Conservation (phyloP, 2,113 vertebrate species). For the Poeciliopsis turrubarensis region DNA sequence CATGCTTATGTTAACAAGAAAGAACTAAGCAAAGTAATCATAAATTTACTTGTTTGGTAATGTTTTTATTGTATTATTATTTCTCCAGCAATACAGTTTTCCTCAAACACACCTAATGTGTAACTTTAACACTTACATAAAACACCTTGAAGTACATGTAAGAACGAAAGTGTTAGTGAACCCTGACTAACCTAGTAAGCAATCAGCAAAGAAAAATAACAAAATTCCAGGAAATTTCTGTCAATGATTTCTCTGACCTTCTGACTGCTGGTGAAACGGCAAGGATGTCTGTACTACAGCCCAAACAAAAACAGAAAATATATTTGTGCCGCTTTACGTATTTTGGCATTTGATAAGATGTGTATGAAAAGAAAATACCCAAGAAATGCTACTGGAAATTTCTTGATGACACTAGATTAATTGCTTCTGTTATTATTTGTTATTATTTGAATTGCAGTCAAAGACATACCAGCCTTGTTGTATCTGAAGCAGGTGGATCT, state of each 20-base stretch:
- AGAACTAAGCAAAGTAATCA: not conserved
- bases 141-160: not conserved
- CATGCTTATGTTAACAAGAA: not conserved
- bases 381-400: not conserved
- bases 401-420: constrained; percentile 16
- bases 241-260: constrained; percentile 41
- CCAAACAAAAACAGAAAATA: constrained; percentile 22
- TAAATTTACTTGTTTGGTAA: not conserved
- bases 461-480: constrained; percentile 31
- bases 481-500: constrained; percentile 52
- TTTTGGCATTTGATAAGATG: constrained; percentile 48
- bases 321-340: constrained; percentile 35
- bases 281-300: constrained; percentile 28
- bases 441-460: constrained; percentile 42
- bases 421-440: constrained; percentile 38
- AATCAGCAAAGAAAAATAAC: constrained; percentile 26
- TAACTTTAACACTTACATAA: not conserved
- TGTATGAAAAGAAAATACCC: not conserved
- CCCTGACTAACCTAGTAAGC: constrained; percentile 29
- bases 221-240: constrained; percentile 23
- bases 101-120: not conserved
- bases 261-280: constrained; percentile 27
- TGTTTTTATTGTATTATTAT: not conserved
- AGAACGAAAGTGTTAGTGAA: constrained; percentile 14
- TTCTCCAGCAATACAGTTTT: not conserved